These are phyloP conservation scores for Leptinotarsa juncta DNA, from an alignment of 2,888 invertebrate species.

Conservation along the genomic window DNA sequence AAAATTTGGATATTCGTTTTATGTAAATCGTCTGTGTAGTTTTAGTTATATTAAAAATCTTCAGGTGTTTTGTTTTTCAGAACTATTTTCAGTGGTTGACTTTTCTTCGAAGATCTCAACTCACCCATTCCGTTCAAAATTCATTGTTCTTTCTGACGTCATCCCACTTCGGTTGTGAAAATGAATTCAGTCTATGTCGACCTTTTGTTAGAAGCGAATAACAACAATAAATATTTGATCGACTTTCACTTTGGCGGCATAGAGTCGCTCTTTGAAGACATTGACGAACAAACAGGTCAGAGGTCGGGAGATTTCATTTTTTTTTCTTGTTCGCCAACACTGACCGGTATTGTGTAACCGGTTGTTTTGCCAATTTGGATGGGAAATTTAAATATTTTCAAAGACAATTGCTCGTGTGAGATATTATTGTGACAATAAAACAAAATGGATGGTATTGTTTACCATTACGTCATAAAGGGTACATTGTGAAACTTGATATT, in stretches of 20 bases:
- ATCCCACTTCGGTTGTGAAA: background rate
- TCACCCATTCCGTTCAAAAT: background rate
- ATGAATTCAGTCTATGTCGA: background rate
- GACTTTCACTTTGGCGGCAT: slow-evolving; percentile 22
- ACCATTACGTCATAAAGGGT: background rate
- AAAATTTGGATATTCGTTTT: no score
- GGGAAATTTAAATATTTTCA: slow-evolving; percentile 5
- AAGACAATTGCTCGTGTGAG: slow-evolving; percentile 14
- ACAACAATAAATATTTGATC: slow-evolving; percentile 21
- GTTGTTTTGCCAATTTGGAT: background rate
- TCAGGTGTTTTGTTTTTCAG: no score
- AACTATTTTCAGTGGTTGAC: no score
- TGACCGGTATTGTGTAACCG: slow-evolving; percentile 14
- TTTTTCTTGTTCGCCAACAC: slow-evolving; percentile 11
- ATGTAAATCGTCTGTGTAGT: no score
- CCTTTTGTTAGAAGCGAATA: slow-evolving; percentile 7
- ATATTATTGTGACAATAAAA: slow-evolving; percentile 16
- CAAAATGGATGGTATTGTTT: slow-evolving; percentile 6
- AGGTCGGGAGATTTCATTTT: slow-evolving; percentile 21
- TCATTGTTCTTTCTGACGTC: background rate
- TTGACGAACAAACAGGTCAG: slow-evolving; percentile 6
- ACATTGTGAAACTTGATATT: slow-evolving; percentile 3
- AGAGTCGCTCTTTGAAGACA: slow-evolving; percentile 8
- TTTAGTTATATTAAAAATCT: no score
- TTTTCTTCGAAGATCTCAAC: no score